These are phyloP conservation scores for Astyanax mexicanus DNA, from an alignment of 2,797 vertebrate species.

Conservation along the genomic window DNA sequence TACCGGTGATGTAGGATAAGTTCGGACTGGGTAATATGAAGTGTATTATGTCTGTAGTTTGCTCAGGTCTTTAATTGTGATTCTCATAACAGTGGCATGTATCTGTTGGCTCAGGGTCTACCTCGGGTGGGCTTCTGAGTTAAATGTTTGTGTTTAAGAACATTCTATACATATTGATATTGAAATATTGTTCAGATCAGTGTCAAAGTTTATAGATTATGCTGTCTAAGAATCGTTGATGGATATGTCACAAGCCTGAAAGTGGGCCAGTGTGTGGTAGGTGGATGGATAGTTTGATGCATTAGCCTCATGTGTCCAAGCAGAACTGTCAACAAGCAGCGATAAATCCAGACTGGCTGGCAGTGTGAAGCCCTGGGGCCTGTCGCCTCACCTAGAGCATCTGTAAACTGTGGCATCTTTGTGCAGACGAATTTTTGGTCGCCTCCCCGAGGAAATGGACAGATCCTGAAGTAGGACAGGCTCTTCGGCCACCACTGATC, in stretches of 20 bases:
- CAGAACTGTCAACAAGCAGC: conserved; percentile 47
- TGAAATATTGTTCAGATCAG: too few species aligned
- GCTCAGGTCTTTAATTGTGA: too few species aligned
- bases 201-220: neutral
- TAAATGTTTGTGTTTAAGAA: too few species aligned
- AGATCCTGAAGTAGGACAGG: conserved; percentile 45
- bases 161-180: too few species aligned
- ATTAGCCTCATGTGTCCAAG: conserved; percentile 29
- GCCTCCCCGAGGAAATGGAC: conserved; percentile 28
- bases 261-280: conserved; percentile 8
- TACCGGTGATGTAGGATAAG: too few species aligned
- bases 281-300: conserved; percentile 20
- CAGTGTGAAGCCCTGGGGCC: conserved; percentile 63
- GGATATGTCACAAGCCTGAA: neutral
- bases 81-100: too few species aligned
- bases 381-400: conserved; percentile 50
- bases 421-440: conserved; percentile 28
- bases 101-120: too few species aligned
- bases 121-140: too few species aligned
- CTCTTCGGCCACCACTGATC: conserved; percentile 31
- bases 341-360: conserved; percentile 59
- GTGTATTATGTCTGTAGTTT: too few species aligned
- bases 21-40: too few species aligned
- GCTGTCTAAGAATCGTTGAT: neutral
- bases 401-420: conserved; percentile 57